These are phyloP conservation scores for Henicopernis longicauda DNA, from an alignment of 2,113 vertebrate species.

Conservation along the genomic window DNA sequence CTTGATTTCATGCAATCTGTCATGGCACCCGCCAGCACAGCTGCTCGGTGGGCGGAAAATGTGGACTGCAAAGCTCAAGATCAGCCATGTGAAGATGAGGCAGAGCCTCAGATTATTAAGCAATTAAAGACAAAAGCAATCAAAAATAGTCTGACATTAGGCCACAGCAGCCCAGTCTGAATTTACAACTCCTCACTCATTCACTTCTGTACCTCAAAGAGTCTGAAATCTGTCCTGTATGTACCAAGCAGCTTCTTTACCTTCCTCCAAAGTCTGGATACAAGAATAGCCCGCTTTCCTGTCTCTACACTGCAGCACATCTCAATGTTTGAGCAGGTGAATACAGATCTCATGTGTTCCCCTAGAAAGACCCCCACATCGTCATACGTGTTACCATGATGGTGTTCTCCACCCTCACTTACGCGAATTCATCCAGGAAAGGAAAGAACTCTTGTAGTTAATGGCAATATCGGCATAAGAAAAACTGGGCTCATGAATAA, in stretches of 20 bases:
- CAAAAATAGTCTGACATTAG: not conserved
- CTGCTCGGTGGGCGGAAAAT: not conserved
- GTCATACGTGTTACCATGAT: accelerated
- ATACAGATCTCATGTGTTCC: not conserved
- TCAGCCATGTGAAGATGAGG: not conserved
- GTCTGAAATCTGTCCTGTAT: not conserved
- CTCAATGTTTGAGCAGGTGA: not conserved
- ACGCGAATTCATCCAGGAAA: not conserved
- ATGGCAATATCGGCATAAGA: accelerated
- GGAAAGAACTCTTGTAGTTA: not conserved
- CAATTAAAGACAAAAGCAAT: not conserved
- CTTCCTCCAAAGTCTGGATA: not conserved
- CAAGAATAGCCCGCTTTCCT: not conserved
- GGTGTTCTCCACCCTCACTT: not conserved
- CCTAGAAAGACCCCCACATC: not conserved
- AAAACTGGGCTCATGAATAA: not conserved
- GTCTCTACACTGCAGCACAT: not conserved
- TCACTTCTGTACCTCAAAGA: not conserved
- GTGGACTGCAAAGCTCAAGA: not conserved
- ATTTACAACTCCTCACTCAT: not conserved
- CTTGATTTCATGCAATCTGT: not conserved
- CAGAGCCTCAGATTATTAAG: not conserved
- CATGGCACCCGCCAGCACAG: not conserved
- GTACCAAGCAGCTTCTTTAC: not conserved
- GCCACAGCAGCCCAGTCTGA: not conserved